A percentile compares a stretch with the other conserved stretches of the same genome.
phyloP scores from a whole-genome alignment of 2,113 vertebrate species.

The Pantherophis guttatus region DNA sequence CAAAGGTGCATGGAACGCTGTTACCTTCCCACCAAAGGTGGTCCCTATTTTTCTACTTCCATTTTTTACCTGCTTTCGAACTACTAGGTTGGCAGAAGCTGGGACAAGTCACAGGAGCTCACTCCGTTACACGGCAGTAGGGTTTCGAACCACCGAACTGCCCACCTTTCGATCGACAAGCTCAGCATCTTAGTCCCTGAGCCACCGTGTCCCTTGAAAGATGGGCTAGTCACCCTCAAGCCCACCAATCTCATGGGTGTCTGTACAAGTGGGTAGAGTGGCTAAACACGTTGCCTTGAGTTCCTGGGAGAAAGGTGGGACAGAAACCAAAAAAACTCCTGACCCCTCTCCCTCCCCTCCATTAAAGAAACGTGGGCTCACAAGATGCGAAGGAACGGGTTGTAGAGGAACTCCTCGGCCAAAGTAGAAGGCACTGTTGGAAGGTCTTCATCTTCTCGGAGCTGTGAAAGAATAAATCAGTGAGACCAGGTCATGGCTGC shows the following conservation, averaged over 20 bases:
- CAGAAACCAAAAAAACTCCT: neutral
- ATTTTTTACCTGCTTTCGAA: too few relatives aligned
- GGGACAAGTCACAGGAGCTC: too few relatives aligned
- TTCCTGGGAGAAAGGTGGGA: neutral
- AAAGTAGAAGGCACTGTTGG: slow-evolving; percentile 83
- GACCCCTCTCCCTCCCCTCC: neutral
- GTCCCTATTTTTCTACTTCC: too few relatives aligned
- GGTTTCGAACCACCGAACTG: too few relatives aligned
- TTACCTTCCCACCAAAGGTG: too few relatives aligned
- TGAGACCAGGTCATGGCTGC: neutral
- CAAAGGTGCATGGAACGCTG: too few relatives aligned
- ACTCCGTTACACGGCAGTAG: too few relatives aligned
- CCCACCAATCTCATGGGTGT: neutral
- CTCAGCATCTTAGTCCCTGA: too few relatives aligned
- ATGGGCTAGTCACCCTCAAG: neutral
- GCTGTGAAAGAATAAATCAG: slow-evolving; percentile 58
- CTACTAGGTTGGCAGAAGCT: too few relatives aligned
- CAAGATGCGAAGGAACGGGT: slow-evolving; percentile 81
- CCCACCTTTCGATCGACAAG: too few relatives aligned
- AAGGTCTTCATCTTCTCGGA: slow-evolving; percentile 79
- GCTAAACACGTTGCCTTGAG: neutral
- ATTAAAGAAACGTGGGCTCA: slow-evolving; percentile 45
- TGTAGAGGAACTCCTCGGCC: slow-evolving; percentile 82
- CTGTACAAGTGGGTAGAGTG: neutral
- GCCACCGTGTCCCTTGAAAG: too few relatives aligned